phyloP scores from a whole-genome alignment of 2,888 invertebrate species.

The Platerodrilus igneus region DNA sequence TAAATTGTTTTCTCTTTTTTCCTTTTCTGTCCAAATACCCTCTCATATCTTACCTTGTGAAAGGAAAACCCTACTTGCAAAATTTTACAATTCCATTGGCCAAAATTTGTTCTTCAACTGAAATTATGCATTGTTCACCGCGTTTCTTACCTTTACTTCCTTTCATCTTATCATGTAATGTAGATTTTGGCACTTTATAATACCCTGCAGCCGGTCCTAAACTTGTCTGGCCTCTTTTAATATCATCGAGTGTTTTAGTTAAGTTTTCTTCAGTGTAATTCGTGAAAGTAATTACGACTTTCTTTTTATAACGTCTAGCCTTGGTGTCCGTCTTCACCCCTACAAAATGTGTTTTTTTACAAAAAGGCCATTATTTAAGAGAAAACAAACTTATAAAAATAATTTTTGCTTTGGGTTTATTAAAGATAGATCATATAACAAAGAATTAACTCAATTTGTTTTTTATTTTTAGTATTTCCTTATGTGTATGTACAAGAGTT shows the following conservation, averaged over 20 bases:
- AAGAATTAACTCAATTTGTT: too few species aligned
- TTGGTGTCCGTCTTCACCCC: constrained; percentile 1
- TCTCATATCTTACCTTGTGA: constrained; percentile 1
- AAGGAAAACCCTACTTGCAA: constrained; percentile 1
- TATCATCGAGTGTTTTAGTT: constrained; percentile 2
- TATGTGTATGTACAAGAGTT: too few species aligned
- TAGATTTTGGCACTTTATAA: constrained; percentile 5
- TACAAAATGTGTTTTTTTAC: too few species aligned
- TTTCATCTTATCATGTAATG: constrained; percentile 4
- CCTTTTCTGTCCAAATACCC: background rate
- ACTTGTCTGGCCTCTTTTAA: too few species aligned
- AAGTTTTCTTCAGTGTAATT: background rate
- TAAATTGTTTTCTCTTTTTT: constrained; percentile 3
- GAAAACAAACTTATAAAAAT: too few species aligned
- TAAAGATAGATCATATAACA: too few species aligned
- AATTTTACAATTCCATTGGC: background rate
- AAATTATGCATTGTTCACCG: constrained; percentile 2
- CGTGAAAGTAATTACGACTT: constrained; percentile 1
- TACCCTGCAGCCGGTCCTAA: background rate
- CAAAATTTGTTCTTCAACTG: constrained; percentile 4
- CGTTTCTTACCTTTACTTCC: constrained; percentile 1
- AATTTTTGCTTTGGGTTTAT: too few species aligned
- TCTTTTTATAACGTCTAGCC: constrained; percentile 4
- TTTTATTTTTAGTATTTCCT: too few species aligned
- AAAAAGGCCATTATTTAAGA: too few species aligned